Conservation (phyloP, 2,113 vertebrate species). For the Gobio gobio region DNA sequence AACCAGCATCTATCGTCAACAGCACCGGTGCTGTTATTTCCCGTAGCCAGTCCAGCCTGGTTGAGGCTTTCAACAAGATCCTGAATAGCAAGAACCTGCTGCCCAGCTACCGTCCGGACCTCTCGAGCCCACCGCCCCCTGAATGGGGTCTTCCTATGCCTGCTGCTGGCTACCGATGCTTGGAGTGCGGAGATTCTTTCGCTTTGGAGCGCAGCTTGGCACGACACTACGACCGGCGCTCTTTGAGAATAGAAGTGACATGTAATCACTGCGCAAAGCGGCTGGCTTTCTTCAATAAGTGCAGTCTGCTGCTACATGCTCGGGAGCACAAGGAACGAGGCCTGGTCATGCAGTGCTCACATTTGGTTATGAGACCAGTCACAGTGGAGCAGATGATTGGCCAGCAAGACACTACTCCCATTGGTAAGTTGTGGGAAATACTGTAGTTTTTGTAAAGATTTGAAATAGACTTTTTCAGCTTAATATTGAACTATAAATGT, state of each 20-base stretch:
- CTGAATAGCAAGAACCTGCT: conserved; percentile 95
- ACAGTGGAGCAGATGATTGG: conserved; percentile 94
- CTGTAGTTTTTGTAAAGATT: not conserved
- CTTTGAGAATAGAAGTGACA: conserved; percentile 95
- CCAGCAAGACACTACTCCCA: conserved; percentile 83
- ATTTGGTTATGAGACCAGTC: conserved; percentile 93
- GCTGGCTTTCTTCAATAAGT: conserved; percentile 97
- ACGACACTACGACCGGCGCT: conserved; percentile 91
- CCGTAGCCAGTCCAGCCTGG: conserved; percentile 90
- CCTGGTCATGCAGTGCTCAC: conserved; percentile 97
- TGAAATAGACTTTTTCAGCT: not conserved
- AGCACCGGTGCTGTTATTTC: conserved; percentile 87
- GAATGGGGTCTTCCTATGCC: conserved; percentile 88
- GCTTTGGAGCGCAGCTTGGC: conserved; percentile 92
- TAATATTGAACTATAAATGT: not conserved
- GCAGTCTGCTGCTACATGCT: conserved; percentile 92
- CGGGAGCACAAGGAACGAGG: conserved; percentile 97
- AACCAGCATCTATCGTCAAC: conserved; percentile 75
- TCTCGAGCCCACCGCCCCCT: conserved; percentile 76
- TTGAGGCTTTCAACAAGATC: conserved; percentile 96
- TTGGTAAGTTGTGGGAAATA: conserved; percentile 60
- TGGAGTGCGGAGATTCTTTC: conserved; percentile 93
- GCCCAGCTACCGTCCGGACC: conserved; percentile 90
- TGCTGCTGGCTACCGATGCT: conserved; percentile 85
- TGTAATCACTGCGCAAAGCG: conserved; percentile 96